Evolutionary conservation across 2,888 invertebrate genomes (phyloP), one percentile per base, ranked within the genome.

Genomic region (Leptopterna dolabrata): DNA sequence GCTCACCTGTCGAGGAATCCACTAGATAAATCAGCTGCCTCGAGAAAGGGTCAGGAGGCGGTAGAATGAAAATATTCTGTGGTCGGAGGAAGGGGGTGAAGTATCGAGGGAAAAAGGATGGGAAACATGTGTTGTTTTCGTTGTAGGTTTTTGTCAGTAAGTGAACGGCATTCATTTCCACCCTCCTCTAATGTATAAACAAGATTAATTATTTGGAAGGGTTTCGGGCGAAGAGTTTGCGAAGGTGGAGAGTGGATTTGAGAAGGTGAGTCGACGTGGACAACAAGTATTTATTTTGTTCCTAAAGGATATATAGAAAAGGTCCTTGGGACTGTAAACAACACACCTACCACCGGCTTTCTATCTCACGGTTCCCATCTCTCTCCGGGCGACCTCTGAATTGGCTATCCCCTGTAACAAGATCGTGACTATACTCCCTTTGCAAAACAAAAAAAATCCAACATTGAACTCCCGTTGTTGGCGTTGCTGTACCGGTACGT

Each of bases 211-310:
- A 73, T 73, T 73, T 73, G 73, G 73, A 29, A 30, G 16, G 73
- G 63, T 11, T 27, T 63, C 63, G 24, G 73, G 7, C 11, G 70
- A 36, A 41, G 41, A 41, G 36, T 14, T 30, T 71, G 7, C 29
- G 71, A 30, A 71, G 71, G 71, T 71, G 27, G 30, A 19, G 29
- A 30, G n/a, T n/a, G 36, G 73, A 11, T 16, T 41, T 41, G 13
- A 36, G 16, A 71, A 73, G 41, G 19, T 14, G 41, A 41, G 14
- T 81, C 81, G n/a, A n/a, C n/a, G 19, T 81, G 81, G 81, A 81
- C 81, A 81, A 81, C 51, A 30, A 51, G 81, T 81, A 81, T 81
- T 81, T 81, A 81, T 81, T 81, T 81, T 81, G 81, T 81, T 81
- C 81, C 81, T 47, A 81, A 81, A 81, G 81, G 81, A 81, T 81